A percentile compares a stretch with the other conserved stretches of the same genome.
Evolutionary conservation across 2,113 vertebrate species (phyloP).

Genomic region (Nothobranchius furzeri): DNA sequence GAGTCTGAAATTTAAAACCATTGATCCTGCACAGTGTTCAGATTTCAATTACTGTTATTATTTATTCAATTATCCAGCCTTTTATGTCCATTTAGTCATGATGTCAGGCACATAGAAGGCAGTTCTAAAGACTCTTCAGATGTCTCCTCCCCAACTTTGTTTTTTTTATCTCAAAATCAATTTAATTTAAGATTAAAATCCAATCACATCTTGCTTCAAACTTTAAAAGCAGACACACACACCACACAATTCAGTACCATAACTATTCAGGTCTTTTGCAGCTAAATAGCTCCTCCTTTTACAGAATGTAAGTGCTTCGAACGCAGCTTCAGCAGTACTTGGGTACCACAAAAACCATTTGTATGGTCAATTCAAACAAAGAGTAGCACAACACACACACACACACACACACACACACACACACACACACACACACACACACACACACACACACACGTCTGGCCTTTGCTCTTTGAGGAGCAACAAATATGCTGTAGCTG

Average conservation of each 20-base stretch:
- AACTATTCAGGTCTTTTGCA: slow-evolving; percentile 43
- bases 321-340: slow-evolving; percentile 47
- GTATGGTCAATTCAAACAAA: slow-evolving; percentile 39
- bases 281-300: slow-evolving; percentile 34
- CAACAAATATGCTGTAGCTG: slow-evolving; percentile 65
- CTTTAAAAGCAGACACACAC: slow-evolving; percentile 1
- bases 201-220: too few species aligned
- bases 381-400: slow-evolving; percentile 22
- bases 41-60: too few species aligned
- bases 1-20: too few species aligned
- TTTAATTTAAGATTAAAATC: too few species aligned
- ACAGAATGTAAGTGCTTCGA: slow-evolving; percentile 56
- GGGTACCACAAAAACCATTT: slow-evolving; percentile 48
- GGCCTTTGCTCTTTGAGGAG: slow-evolving; percentile 13
- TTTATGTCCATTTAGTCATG: too few species aligned
- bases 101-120: too few species aligned
- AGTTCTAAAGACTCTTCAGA: too few species aligned
- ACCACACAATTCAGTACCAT: slow-evolving; percentile 21
- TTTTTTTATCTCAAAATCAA: too few species aligned
- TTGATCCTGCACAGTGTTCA: too few species aligned
- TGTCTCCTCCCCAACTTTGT: too few species aligned
- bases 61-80: too few species aligned
- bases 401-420: slow-evolving; percentile 26
- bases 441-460: slow-evolving; percentile 1
- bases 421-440: too few species aligned